A percentile compares a stretch with the other conserved stretches of the same genome.
Conservation (phyloP, 2,888 invertebrate genomes). For the Taphrorychus bicolor region DNA sequence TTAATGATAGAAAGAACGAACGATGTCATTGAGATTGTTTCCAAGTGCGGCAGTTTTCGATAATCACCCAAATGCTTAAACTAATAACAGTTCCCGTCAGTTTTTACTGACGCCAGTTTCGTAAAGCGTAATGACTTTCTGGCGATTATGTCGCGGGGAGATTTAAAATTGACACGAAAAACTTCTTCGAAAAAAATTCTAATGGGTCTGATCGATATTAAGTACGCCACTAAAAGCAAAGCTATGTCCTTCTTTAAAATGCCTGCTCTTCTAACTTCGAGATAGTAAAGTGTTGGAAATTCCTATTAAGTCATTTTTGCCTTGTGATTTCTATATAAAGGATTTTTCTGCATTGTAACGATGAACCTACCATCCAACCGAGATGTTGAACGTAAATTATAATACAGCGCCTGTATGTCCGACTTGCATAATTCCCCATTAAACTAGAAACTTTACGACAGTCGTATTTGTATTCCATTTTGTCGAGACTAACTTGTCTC, state of each 20-base stretch:
- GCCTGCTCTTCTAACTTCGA: slow-evolving; percentile 10
- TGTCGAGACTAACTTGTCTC: slow-evolving; percentile 26
- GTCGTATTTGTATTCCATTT: slow-evolving; percentile 37
- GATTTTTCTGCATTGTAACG: too few species aligned
- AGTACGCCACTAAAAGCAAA: slow-evolving; percentile 37
- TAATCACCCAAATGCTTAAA: slow-evolving; percentile 11
- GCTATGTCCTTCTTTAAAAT: slow-evolving; percentile 32
- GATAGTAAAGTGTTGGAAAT: slow-evolving; percentile 13
- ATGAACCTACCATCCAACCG: too few species aligned
- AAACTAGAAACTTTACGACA: slow-evolving; percentile 28
- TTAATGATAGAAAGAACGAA: too few species aligned
- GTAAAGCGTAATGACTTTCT: slow-evolving; percentile 20
- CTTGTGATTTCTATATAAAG: too few species aligned
- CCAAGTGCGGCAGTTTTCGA: background rate
- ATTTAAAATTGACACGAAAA: slow-evolving; percentile 31
- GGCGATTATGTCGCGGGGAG: slow-evolving; percentile 23
- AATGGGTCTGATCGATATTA: slow-evolving; percentile 38
- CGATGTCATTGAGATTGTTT: background rate
- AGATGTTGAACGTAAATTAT: background rate
- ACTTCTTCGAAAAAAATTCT: slow-evolving; percentile 21
- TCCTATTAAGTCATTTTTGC: slow-evolving; percentile 2
- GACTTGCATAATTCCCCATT: slow-evolving; percentile 24
- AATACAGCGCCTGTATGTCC: background rate
- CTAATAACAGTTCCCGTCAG: slow-evolving; percentile 8
- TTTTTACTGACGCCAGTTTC: slow-evolving; percentile 17